Base-by-base conservation (phyloP, 2,113 vertebrate genomes). In the Amblyornis subalaris region DNA sequence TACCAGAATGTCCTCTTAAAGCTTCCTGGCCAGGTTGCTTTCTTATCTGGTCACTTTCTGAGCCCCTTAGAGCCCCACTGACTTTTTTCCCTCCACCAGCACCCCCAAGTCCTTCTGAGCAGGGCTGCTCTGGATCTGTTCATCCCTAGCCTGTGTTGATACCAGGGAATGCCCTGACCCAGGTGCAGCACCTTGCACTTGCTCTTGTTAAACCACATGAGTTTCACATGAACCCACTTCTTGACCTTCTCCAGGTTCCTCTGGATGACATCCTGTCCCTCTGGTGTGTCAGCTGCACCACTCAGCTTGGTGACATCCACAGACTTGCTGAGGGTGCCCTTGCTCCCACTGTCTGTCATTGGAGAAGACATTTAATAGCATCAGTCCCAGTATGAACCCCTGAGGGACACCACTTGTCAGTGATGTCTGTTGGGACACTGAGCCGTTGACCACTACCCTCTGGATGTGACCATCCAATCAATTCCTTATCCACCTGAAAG, bases 151-250 rank as follows among this genome's bases (percentile, higher is more conserved):
- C 23, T 53, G 28, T 58, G 15, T 29, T 60, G n/a, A 22, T 45
- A 38, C 2, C 0, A 2, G 11, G 13, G 12, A 2, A 7, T 67
- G 29, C 9, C 29, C 38, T 24, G 45, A 1, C 14, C 29, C 17
- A 10, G 11, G 53, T 29, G 38, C 45, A 67, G 33, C 3, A 10
- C 40, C 70, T 42, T 40, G n/a, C 29, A 15, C 24, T 22, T 69
- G 62, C n/a, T 31, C n/a, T 75, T 69, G n/a, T 47, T 47, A 17
- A 47, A 28, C n/a, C 0, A 0, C 16, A 5, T 10, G 24, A 53
- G 7, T 17, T 60, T 75, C 31, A 36, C 17, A 10, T 19, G 25
- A n/a, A 38, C 24, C 38, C 21, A 10, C 20, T 82, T 82, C 53
- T 61, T 6, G 14, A 31, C 28, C n/a, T 60, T 67, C 7, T 35